These are phyloP conservation scores for Notothenia coriiceps DNA, from an alignment of 2,113 vertebrate species.

Conservation along the genomic window DNA sequence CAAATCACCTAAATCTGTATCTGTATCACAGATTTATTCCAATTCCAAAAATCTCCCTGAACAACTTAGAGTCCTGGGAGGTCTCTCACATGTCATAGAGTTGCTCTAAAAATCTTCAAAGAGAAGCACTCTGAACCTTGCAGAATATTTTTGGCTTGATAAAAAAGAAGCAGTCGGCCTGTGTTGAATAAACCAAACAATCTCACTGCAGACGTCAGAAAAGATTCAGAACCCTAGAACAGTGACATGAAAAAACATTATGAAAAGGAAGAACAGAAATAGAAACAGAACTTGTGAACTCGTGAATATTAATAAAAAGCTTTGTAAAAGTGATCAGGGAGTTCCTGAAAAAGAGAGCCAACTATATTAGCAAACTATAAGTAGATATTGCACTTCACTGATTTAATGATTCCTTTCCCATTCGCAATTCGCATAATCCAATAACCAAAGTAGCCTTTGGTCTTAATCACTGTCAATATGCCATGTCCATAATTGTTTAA, in stretches of 20 bases:
- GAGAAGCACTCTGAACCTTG: slow-evolving; percentile 5
- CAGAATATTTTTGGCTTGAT: slow-evolving; percentile 21
- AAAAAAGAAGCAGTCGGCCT: not conserved
- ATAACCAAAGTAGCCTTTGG: no score
- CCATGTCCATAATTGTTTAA: no score
- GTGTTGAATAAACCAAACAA: slow-evolving; percentile 14
- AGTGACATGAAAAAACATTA: not conserved
- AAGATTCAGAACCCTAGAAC: not conserved
- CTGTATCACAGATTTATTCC: slow-evolving; percentile 27
- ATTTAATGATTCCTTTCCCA: not conserved
- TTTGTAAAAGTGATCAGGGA: not conserved
- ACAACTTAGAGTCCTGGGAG: slow-evolving; percentile 21
- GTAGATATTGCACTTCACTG: not conserved
- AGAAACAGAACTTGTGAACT: slow-evolving; percentile 11
- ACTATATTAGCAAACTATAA: not conserved
- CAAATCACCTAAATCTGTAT: slow-evolving; percentile 27
- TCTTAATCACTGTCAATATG: no score
- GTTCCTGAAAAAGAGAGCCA: no score
- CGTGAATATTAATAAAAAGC: slow-evolving; percentile 22
- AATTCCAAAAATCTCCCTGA: slow-evolving; percentile 15
- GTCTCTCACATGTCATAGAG: slow-evolving; percentile 34
- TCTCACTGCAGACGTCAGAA: not conserved
- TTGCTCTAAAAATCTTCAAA: slow-evolving; percentile 48
- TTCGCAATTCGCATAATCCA: no score
- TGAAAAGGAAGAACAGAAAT: not conserved